These are phyloP conservation scores for Oreochromis tanganicae DNA, from an alignment of 2,113 vertebrate genomes.

Conservation along the genomic window DNA sequence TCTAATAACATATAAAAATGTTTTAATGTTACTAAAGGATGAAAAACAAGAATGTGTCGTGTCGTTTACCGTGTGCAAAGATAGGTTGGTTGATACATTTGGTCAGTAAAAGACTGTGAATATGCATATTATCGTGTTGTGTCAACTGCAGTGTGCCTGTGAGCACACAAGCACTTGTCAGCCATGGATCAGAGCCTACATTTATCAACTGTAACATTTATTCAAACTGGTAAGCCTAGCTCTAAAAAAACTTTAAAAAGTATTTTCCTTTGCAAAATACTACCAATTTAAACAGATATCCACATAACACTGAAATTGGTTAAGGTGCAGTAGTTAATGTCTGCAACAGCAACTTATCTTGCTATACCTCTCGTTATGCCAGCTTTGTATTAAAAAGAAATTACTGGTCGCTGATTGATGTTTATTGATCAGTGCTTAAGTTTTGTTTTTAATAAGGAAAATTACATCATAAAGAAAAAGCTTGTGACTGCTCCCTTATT, in stretches of 20 bases:
- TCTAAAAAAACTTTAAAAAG: neutral
- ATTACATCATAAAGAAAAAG: neutral
- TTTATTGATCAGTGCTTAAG: neutral
- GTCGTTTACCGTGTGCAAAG: neutral
- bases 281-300: neutral
- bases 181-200: neutral
- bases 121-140: neutral
- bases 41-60: neutral
- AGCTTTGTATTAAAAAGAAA: neutral
- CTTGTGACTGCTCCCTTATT: neutral
- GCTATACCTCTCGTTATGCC: neutral
- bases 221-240: neutral
- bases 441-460: neutral
- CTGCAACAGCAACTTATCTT: neutral
- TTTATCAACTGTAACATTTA: neutral
- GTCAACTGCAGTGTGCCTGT: neutral
- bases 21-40: neutral
- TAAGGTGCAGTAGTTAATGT: neutral
- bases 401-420: neutral
- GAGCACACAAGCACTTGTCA: neutral
- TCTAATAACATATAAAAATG: neutral
- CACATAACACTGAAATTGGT: neutral
- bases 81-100: neutral
- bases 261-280: neutral
- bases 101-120: constrained; percentile 14